Conservation (phyloP, 2,888 invertebrate species). For the Drosophila borborema region DNA sequence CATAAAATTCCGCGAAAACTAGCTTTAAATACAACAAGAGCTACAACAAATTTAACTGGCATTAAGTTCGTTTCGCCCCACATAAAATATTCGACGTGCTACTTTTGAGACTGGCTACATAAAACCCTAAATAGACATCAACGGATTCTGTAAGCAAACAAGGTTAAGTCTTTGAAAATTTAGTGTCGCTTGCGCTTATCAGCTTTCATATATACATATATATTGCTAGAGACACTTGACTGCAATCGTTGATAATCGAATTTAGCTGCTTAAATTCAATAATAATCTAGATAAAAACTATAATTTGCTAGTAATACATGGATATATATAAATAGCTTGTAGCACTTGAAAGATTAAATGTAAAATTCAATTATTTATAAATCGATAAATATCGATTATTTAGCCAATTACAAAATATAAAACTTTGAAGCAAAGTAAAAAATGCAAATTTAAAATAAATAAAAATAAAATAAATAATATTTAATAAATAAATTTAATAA, state of each 20-base stretch:
- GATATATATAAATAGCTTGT: too few species aligned
- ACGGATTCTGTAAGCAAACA: background rate
- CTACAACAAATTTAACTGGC: background rate
- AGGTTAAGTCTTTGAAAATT: background rate
- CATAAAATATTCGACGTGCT: background rate
- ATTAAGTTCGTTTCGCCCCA: background rate
- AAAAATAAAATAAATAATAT: too few species aligned
- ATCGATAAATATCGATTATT: too few species aligned
- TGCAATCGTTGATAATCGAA: background rate
- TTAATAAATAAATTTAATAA: too few species aligned
- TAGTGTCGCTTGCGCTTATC: background rate
- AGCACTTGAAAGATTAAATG: too few species aligned
- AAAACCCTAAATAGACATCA: constrained; percentile 1
- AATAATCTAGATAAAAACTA: too few species aligned
- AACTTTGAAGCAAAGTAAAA: too few species aligned
- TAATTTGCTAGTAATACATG: too few species aligned
- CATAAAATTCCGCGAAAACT: constrained; percentile 51
- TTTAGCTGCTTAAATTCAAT: background rate
- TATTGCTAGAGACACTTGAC: background rate
- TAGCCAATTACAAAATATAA: too few species aligned
- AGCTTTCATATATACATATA: too few species aligned
- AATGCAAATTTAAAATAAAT: too few species aligned
- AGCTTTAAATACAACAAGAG: constrained; percentile 50
- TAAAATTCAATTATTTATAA: too few species aligned
- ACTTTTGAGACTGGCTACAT: background rate